Evolutionary conservation across 2,113 vertebrate genomes (phyloP).

Genomic region (Hemibagrus wyckioides): DNA sequence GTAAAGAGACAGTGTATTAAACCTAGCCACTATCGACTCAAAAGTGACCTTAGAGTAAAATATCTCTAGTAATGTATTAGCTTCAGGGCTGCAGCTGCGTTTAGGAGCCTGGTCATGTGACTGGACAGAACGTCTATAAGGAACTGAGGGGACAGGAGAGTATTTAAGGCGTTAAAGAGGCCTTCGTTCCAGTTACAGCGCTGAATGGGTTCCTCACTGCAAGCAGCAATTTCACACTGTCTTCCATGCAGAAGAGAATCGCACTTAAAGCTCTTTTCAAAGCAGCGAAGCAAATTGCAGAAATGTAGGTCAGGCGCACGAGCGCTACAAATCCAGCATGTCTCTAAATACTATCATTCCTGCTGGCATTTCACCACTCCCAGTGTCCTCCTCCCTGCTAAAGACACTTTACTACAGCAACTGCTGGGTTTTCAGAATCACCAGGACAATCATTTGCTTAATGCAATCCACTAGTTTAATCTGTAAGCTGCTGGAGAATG

Average conservation of each 20-base stretch:
- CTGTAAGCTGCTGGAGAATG: too few relatives aligned
- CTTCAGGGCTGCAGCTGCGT: background rate
- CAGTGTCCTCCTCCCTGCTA: background rate
- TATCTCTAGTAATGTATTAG: background rate
- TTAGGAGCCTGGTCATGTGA: background rate
- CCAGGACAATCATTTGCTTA: background rate
- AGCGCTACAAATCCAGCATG: background rate
- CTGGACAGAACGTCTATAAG: background rate
- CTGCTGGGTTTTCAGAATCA: background rate
- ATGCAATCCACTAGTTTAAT: too few relatives aligned
- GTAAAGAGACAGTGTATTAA: background rate
- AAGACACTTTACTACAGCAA: background rate
- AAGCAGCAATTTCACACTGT: background rate
- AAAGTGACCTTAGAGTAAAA: background rate
- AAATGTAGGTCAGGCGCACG: constrained; percentile 33
- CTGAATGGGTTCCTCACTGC: background rate
- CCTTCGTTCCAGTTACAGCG: background rate
- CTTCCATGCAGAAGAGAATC: background rate
- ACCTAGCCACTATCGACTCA: background rate
- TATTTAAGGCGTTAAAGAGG: constrained; percentile 5
- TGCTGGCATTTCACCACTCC: constrained; percentile 8
- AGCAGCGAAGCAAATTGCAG: background rate
- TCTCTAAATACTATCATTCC: background rate
- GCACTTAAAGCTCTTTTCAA: constrained; percentile 19
- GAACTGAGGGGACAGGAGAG: background rate